Evolutionary conservation across 2,797 vertebrate species (phyloP).

Genomic region (Sebastes variabilis): DNA sequence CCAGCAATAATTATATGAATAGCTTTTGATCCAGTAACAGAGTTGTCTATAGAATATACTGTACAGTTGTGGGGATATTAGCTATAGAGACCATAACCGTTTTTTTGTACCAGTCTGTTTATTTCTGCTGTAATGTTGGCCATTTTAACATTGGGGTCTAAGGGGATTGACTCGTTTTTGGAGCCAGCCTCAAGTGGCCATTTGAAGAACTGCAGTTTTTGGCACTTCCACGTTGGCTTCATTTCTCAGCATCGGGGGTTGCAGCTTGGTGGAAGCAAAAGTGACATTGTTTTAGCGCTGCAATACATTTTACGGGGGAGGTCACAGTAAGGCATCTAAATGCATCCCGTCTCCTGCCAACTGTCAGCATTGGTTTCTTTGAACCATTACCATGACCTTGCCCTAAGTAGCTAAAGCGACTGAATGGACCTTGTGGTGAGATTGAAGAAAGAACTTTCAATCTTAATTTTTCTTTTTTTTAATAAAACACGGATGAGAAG

Average conservation of each 20-base stretch:
- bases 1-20: neutral
- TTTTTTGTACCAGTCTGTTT: too few species aligned
- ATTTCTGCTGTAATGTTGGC: too few species aligned
- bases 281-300: neutral
- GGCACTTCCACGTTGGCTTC: rapidly evolving
- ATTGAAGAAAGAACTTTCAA: neutral
- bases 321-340: neutral
- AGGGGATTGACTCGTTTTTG: too few species aligned
- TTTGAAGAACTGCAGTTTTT: too few species aligned
- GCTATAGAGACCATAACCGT: too few species aligned
- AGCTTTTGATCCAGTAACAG: neutral
- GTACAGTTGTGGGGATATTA: too few species aligned
- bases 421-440: neutral
- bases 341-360: neutral
- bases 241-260: too few species aligned
- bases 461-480: neutral
- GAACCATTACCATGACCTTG: neutral
- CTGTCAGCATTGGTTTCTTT: neutral
- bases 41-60: neutral
- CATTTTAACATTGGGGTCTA: too few species aligned
- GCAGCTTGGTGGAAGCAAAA: neutral
- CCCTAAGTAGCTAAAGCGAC: neutral
- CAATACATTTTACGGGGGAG: neutral
- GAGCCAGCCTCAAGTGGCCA: too few species aligned
- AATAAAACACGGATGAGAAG: neutral